Evolutionary conservation across 2,888 invertebrate genomes (phyloP).

Genomic region (Stegana nigrithorax): DNA sequence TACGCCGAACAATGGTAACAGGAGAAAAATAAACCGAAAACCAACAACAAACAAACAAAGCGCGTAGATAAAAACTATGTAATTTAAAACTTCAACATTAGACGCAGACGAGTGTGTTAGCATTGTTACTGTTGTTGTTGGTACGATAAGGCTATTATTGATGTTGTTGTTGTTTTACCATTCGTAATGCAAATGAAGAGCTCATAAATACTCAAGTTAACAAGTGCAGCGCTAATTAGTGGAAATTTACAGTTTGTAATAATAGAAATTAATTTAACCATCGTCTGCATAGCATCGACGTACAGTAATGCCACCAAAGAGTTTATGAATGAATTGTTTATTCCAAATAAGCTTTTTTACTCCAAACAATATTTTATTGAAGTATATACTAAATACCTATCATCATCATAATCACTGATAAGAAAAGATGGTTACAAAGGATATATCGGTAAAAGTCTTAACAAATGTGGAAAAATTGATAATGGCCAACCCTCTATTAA

Average conservation of each 20-base stretch:
- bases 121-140: constrained; percentile 18
- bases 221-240: constrained; percentile 11
- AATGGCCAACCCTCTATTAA: too few species aligned
- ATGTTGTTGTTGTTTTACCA: constrained; percentile 3
- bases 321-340: background rate
- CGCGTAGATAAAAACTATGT: constrained; percentile 10
- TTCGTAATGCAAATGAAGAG: constrained; percentile 13
- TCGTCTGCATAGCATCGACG: too few species aligned
- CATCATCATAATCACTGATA: too few species aligned
- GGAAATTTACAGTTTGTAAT: background rate
- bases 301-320: background rate
- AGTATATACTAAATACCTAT: too few species aligned
- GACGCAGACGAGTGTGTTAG: constrained; percentile 7
- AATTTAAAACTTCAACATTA: constrained; percentile 10
- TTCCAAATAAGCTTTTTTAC: background rate
- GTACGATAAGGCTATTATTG: background rate
- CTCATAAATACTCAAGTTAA: constrained; percentile 9
- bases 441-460: too few species aligned
- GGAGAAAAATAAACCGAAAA: background rate
- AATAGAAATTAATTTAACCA: background rate
- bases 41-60: constrained; percentile 9
- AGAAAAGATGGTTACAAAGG: too few species aligned
- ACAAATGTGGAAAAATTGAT: too few species aligned
- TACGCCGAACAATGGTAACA: background rate
- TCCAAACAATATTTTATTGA: background rate